Base-by-base conservation (phyloP, 2,888 invertebrate genomes). In the Erebia epiphron region DNA sequence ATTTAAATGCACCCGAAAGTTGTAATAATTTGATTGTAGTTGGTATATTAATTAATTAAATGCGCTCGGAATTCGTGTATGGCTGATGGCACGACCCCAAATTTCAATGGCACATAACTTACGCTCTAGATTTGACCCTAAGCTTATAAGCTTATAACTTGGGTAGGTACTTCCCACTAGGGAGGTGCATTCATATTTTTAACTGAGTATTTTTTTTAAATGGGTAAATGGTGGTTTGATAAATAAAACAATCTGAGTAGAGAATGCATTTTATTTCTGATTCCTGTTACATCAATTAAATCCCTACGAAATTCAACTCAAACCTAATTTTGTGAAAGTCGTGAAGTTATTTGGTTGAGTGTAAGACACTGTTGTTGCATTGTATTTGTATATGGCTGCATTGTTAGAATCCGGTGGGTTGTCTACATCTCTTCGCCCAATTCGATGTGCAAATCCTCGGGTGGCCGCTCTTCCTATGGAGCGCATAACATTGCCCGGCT, bases 391-490 rank as follows among this genome's bases (percentile, higher is more conserved):
- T 62, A 14, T 56, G 13, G 61, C 70, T n/a, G 54, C 62, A 35
- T 68, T 70, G 50, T 82, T 83, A 9, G 75, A 72, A 3, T 75
- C 71, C 35, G 76, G 76, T 1, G 77, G 78, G 1, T 49, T 69
- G 35, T 82, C 82, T 2, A 79, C 79, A 9, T 86, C 84, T 2
- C 89, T 82, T 3, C 86, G 81, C 4, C 82, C 70, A 21, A 86
- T 46, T 0, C 85, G 79, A 52, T 86, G 87, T 0, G 84, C 82
- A 56, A 88, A 83, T 2, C 86, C 85, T 7, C 86, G 79, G 50
- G 80, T 78, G 46, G 86, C 75, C 1, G 83, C 86, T 69, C 79
- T 83, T 72, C 86, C 84, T 0, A 88, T 71, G 1, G 89, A 86
- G 0, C 86, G 80, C 84, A 90, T 77, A 49, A 84, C 81, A 54